Conservation (phyloP, 1,140 invertebrate genomes). For the Plectrocnemia conspersa region DNA sequence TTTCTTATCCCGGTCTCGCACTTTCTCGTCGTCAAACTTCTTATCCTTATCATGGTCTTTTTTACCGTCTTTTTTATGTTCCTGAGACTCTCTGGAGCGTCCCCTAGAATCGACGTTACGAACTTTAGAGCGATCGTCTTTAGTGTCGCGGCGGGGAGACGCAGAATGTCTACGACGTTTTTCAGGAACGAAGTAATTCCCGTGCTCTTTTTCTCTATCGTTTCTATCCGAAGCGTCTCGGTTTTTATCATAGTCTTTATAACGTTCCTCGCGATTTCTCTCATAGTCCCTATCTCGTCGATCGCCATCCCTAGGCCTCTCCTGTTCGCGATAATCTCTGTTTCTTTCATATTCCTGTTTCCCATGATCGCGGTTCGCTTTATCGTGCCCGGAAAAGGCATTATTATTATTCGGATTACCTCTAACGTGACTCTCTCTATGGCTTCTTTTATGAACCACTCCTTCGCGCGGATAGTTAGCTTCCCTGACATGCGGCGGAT, state of each 20-base stretch:
- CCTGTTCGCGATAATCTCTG: conserved; percentile 40
- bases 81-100: conserved; percentile 41
- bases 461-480: conserved; percentile 11
- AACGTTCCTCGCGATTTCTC: conserved; percentile 40
- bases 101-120: conserved; percentile 46
- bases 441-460: conserved; percentile 3
- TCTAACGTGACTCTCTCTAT: conserved; percentile 18
- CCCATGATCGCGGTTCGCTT: conserved; percentile 26
- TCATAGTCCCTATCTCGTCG: conserved; percentile 42
- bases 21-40: conserved; percentile 36
- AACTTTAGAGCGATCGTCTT: conserved; percentile 42
- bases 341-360: conserved; percentile 39
- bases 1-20: conserved; percentile 37
- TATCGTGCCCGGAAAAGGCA: conserved; percentile 14
- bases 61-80: conserved; percentile 48
- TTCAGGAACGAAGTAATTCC: conserved; percentile 21
- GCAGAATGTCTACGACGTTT: conserved; percentile 37
- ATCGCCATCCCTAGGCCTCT: conserved; percentile 36
- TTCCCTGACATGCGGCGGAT: conserved; percentile 11
- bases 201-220: conserved; percentile 23
- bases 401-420: neutral
- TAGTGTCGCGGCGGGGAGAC: conserved; percentile 42
- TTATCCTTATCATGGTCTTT: conserved; percentile 49
- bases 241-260: conserved; percentile 41
- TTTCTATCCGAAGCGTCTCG: conserved; percentile 36